Percentiles rank a stretch among this genome's conserved stretches.
Evolutionary conservation across 2,797 vertebrate species (phyloP).

Genomic region (Ispidina lecontei): DNA sequence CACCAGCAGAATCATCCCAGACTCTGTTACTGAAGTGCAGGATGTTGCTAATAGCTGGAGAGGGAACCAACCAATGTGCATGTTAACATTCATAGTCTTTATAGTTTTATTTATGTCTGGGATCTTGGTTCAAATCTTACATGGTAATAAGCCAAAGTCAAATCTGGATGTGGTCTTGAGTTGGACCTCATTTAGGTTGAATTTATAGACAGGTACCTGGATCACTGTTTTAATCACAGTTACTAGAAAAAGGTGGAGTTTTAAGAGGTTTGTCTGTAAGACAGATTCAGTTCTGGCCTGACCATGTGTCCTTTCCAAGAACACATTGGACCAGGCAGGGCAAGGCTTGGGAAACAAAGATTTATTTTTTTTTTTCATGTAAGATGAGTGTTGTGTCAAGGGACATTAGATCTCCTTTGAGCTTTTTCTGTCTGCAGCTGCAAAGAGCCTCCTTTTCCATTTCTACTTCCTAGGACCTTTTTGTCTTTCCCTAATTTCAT

Average conservation of each 20-base stretch:
- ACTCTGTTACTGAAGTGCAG: background rate
- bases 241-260: background rate
- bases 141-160: background rate
- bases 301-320: background rate
- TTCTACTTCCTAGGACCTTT: background rate
- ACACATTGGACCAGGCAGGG: background rate
- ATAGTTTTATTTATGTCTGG: background rate
- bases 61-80: rapidly evolving
- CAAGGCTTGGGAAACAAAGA: background rate
- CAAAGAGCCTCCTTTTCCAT: background rate
- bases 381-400: rapidly evolving
- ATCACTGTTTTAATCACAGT: rapidly evolving
- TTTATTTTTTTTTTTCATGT: background rate
- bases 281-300: background rate
- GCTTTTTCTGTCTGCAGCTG: background rate
- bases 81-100: background rate
- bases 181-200: background rate
- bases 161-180: background rate
- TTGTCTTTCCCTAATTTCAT: background rate
- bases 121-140: background rate
- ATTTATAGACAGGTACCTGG: background rate
- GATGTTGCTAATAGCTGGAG: background rate
- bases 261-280: background rate
- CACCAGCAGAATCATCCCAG: background rate
- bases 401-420: background rate